Evolutionary conservation across 2,888 invertebrate genomes (phyloP).

Genomic region (Prenolepis imparis): DNA sequence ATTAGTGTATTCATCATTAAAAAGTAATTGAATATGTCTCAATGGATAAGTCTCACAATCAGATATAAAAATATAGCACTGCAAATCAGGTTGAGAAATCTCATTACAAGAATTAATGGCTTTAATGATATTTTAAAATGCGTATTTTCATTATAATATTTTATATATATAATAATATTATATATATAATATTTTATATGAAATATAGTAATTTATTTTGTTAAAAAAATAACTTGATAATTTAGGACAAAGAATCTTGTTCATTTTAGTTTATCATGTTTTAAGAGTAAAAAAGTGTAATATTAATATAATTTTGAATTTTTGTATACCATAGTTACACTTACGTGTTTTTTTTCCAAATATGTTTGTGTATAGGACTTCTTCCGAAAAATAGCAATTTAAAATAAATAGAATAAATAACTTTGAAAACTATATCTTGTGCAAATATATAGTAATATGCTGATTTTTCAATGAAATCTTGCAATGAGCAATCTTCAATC

Average conservation of each 20-base stretch:
- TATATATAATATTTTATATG: background rate
- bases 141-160: background rate
- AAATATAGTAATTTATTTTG: background rate
- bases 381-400: background rate
- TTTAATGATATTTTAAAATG: background rate
- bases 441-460: background rate
- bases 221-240: background rate
- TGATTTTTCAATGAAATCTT: background rate
- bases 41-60: too few relatives aligned
- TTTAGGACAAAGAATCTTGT: background rate
- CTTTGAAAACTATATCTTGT: background rate
- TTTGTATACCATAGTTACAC: background rate
- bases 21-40: background rate
- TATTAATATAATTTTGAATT: background rate
- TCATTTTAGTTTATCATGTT: background rate
- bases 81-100: background rate
- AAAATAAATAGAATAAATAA: background rate
- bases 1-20: background rate
- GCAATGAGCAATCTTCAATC: too few relatives aligned
- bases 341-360: background rate
- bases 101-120: background rate
- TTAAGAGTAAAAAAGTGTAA: background rate
- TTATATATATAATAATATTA: too few relatives aligned
- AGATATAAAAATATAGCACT: background rate
- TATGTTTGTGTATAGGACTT: background rate